Percentiles rank a stretch among this genome's conserved stretches.
Conservation (phyloP, 2,113 vertebrate species). For the Hiodon alosoides region DNA sequence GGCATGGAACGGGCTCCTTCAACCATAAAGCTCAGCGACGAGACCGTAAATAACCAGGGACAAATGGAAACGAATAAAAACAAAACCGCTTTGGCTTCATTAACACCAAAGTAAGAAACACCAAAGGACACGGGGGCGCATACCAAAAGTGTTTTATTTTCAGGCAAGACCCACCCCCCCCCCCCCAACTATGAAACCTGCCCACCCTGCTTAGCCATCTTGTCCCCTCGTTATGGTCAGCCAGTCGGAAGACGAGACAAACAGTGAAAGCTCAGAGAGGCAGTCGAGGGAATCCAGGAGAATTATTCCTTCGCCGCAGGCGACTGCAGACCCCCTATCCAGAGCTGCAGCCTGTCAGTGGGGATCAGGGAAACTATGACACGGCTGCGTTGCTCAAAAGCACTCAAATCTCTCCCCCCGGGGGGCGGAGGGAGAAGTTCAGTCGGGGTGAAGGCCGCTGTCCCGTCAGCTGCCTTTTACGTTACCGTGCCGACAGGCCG, state of each 20-base stretch:
- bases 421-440: not conserved
- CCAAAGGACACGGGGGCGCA: slow-evolving; percentile 9
- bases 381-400: not conserved
- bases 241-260: not conserved
- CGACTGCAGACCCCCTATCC: not conserved
- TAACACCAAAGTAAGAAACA: slow-evolving; percentile 16
- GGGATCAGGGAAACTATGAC: slow-evolving; percentile 13
- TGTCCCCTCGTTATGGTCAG: not conserved
- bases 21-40: not conserved
- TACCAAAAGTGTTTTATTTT: slow-evolving; percentile 26
- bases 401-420: not conserved
- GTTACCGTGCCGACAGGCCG: too few species aligned
- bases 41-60: not conserved
- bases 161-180: slow-evolving; percentile 19
- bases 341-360: not conserved
- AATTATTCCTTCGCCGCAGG: not conserved
- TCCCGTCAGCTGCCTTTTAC: not conserved
- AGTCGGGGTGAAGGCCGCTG: not conserved
- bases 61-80: slow-evolving; percentile 18
- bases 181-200: slow-evolving; percentile 24
- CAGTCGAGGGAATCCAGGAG: not conserved
- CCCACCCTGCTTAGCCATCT: not conserved
- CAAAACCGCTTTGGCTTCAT: slow-evolving; percentile 17
- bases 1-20: slow-evolving; percentile 11
- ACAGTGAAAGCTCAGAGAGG: not conserved